Evolutionary conservation across 1,140 invertebrate species (phyloP).

Genomic region (Melanaphis sacchari): DNA sequence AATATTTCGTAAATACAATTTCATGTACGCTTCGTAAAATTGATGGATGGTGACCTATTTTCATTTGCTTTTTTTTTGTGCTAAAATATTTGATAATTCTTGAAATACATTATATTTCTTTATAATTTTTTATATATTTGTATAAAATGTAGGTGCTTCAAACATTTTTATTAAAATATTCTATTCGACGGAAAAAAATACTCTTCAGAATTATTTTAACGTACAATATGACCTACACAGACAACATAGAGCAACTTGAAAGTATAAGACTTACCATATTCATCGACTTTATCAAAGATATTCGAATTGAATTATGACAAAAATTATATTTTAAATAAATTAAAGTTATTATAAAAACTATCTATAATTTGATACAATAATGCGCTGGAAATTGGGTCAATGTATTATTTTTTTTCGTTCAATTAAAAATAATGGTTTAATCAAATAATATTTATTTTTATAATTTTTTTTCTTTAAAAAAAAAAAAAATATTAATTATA

Average conservation of each 20-base stretch:
- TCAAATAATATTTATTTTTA: not conserved
- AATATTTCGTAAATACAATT: not conserved
- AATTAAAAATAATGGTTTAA: slow-evolving; percentile 13
- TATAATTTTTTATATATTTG: not conserved
- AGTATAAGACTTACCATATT: not conserved
- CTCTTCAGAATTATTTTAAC: not conserved
- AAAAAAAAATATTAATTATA: not conserved
- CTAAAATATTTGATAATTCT: not conserved
- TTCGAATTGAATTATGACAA: not conserved
- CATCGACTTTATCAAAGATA: not conserved
- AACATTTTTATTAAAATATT: not conserved
- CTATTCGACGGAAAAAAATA: not conserved
- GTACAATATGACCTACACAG: not conserved
- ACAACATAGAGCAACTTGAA: not conserved
- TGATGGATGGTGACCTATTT: not conserved
- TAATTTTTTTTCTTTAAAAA: not conserved
- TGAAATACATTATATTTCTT: not conserved
- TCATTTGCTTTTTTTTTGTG: not conserved
- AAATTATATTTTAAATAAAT: not conserved
- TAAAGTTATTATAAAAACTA: not conserved
- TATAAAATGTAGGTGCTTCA: not conserved
- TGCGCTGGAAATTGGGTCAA: not conserved
- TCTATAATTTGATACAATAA: not conserved
- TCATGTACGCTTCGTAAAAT: not conserved
- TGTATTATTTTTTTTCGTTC: not conserved